phyloP scores from a whole-genome alignment of 2,888 invertebrate genomes.

The Acleris literana region DNA sequence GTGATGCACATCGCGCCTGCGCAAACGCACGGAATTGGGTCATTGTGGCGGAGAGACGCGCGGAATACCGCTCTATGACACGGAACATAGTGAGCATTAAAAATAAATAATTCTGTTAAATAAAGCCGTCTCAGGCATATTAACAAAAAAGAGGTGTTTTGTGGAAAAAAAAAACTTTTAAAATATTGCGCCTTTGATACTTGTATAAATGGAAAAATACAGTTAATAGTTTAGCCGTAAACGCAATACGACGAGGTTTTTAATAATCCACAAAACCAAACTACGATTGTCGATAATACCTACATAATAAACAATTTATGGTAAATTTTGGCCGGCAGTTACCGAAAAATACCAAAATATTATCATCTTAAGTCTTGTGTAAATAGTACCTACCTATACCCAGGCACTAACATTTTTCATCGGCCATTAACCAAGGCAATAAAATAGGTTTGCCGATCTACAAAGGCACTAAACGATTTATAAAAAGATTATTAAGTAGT shows the following conservation, averaged over 20 bases:
- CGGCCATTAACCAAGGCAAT: slow-evolving; percentile 33
- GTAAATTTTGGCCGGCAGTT: not conserved
- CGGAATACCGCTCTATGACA: slow-evolving; percentile 16
- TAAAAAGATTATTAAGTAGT: slow-evolving; percentile 36
- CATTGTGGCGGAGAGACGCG: slow-evolving; percentile 7
- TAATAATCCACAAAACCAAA: no score
- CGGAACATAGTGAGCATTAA: no score
- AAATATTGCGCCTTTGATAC: no score
- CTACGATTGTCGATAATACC: no score
- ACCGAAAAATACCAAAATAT: not conserved
- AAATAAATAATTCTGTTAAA: no score
- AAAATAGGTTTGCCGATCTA: slow-evolving; percentile 33
- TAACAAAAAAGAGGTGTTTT: no score
- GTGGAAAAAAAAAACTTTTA: no score
- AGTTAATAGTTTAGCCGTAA: no score
- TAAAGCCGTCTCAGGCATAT: no score
- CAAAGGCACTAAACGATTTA: slow-evolving; percentile 31
- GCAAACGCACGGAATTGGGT: slow-evolving; percentile 28
- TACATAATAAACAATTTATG: not conserved
- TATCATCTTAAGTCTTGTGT: not conserved
- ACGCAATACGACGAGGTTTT: no score
- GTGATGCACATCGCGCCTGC: slow-evolving; percentile 18
- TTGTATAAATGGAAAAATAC: no score
- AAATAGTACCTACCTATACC: not conserved
- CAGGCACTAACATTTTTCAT: slow-evolving; percentile 33